phyloP scores from a whole-genome alignment of 2,888 invertebrate species.

The Thecophora atra region DNA sequence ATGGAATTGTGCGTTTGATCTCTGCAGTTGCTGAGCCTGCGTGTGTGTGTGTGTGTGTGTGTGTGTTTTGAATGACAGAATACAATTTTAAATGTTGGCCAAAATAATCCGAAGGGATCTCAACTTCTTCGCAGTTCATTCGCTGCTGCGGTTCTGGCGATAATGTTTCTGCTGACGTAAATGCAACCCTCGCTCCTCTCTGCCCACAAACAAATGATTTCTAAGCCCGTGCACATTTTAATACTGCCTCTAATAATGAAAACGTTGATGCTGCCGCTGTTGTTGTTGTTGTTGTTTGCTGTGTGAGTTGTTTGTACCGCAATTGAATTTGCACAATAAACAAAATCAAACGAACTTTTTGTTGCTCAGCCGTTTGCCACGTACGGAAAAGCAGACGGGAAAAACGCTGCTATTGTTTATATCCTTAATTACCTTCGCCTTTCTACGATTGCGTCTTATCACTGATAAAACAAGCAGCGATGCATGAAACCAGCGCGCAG shows the following conservation, averaged over 20 bases:
- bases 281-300: background rate
- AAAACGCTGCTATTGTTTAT: too few species aligned
- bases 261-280: background rate
- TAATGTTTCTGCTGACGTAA: conserved; percentile 11
- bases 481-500: too few species aligned
- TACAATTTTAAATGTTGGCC: conserved; percentile 29
- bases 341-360: too few species aligned
- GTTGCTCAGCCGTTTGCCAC: too few species aligned
- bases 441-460: too few species aligned
- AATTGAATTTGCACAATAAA: background rate
- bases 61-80: conserved; percentile 9
- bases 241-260: background rate
- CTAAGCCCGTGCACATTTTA: too few species aligned
- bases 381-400: too few species aligned
- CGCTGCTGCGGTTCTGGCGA: conserved; percentile 12
- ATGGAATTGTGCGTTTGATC: conserved; percentile 21
- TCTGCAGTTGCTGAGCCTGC: background rate
- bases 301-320: background rate
- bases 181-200: conserved; percentile 3
- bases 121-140: too few species aligned
- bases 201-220: background rate
- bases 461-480: too few species aligned
- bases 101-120: conserved; percentile 24
- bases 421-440: too few species aligned
- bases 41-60: conserved; percentile 2